Evolutionary conservation across 2,888 invertebrate genomes (phyloP).

Genomic region (Drosophila pseudotakahashii): DNA sequence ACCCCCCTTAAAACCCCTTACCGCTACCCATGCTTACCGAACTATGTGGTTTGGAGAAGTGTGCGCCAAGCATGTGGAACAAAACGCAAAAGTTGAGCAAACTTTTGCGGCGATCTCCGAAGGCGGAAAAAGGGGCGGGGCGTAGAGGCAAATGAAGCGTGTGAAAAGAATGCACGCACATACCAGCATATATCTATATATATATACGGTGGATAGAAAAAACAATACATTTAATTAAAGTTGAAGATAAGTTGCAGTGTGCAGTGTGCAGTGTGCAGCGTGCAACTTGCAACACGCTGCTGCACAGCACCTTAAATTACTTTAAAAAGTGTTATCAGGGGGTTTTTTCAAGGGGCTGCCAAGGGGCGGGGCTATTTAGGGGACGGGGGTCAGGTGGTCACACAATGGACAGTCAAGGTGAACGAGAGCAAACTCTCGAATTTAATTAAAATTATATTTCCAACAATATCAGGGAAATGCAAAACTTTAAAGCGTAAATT

Average conservation of each 20-base stretch:
- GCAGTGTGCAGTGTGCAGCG: conserved; percentile 18
- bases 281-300: conserved; percentile 23
- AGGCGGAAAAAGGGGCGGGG: conserved; percentile 19
- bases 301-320: conserved; percentile 48
- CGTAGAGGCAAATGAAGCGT: conserved; percentile 66
- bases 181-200: conserved; percentile 1
- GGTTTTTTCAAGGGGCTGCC: background rate
- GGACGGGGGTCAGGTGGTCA: conserved; percentile 2
- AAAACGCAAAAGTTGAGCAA: conserved; percentile 74
- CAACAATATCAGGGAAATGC: conserved; percentile 66
- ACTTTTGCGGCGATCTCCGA: conserved; percentile 75
- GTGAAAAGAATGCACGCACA: conserved; percentile 48
- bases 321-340: conserved; percentile 65
- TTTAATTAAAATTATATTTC: conserved; percentile 77
- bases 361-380: background rate
- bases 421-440: conserved; percentile 46
- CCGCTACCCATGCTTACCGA: background rate
- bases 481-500: conserved; percentile 74
- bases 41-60: conserved; percentile 62
- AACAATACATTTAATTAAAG: conserved; percentile 80
- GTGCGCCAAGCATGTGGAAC: conserved; percentile 76
- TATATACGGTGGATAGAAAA: conserved; percentile 46
- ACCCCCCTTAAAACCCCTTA: background rate
- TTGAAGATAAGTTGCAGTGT: conserved; percentile 70
- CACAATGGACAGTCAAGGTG: conserved; percentile 24